phyloP scores from a whole-genome alignment of 2,888 invertebrate species.

The Drosophila recens region DNA sequence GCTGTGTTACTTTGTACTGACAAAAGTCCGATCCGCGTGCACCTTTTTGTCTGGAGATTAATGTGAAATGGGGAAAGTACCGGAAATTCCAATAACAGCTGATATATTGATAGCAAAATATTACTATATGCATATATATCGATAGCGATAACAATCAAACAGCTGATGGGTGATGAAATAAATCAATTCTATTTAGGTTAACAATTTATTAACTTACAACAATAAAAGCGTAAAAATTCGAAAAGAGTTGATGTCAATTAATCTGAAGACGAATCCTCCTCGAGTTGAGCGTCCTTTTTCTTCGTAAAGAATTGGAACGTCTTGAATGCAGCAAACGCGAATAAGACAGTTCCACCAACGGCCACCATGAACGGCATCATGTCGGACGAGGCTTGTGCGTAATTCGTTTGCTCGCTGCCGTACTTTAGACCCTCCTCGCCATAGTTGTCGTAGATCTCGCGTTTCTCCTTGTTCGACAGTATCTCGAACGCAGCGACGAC shows the following conservation, averaged over 20 bases:
- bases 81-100: not conserved
- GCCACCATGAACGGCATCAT: slow-evolving; percentile 67
- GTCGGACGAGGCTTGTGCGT: slow-evolving; percentile 51
- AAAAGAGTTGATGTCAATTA: slow-evolving; percentile 5
- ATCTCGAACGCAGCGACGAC: slow-evolving; percentile 64
- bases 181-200: not conserved
- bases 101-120: not conserved
- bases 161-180: not conserved
- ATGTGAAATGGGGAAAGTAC: not conserved
- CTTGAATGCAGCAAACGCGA: slow-evolving; percentile 67
- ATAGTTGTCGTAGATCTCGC: slow-evolving; percentile 51
- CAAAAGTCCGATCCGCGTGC: no score
- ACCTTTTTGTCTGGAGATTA: not conserved
- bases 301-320: slow-evolving; percentile 64
- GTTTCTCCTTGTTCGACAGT: slow-evolving; percentile 62
- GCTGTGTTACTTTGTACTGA: not conserved
- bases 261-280: slow-evolving; percentile 51
- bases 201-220: slow-evolving; percentile 1
- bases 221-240: not conserved
- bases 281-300: slow-evolving; percentile 44
- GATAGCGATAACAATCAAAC: not conserved
- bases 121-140: not conserved
- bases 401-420: slow-evolving; percentile 12
- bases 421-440: slow-evolving; percentile 62
- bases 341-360: slow-evolving; percentile 65